Evolutionary conservation across 1,140 invertebrate species (phyloP), one percentile per base, ranked within the genome.

Genomic region (Zaprionus taronus): DNA sequence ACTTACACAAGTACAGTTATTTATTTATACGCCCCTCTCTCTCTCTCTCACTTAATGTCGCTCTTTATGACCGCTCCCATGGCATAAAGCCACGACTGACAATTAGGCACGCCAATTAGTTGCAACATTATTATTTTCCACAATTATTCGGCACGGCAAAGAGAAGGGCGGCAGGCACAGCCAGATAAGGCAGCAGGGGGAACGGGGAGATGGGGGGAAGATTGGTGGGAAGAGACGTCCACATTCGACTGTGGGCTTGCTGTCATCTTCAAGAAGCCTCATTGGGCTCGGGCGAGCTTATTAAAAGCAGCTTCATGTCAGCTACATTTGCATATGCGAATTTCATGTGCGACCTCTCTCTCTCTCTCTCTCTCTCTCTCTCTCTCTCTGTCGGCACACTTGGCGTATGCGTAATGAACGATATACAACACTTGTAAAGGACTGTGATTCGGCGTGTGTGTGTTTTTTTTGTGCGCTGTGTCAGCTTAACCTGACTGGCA

Each of bases 41-140:
- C 36, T 5, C 36, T 38, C 12, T 36, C 34, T 36, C 3, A 2
- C 36, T 38, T 38, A 15, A 15, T 38, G 14, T 58, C 57, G 55
- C 55, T 55, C 53, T 20, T 44, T 53, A 28, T 26, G 53, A 14
- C n/a, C 70, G 34, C 53, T 44, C 26, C 11, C 34, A 22, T 22
- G n/a, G 41, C 47, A 58, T 28, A 56, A 36, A 24, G 34, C 20
- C 55, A 61, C 31, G 41, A 20, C 75, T 62, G 60, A 72, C 82
- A 85, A 79, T 85, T 85, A 79, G 84, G 63, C 67, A 77, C 64
- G 79, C 79, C 82, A 85, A 84, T 84, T 84, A 84, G 82, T 81
- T 84, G 67, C 63, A 80, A 71, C 78, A 72, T 72, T 72, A 77
- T 66, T 72, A 67, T 72, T 80, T 78, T 63, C 61, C 63, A 72